Evolutionary conservation across 1,140 invertebrate genomes (phyloP), one percentile per base, ranked within the genome.

Genomic region (Lasaia peninsularis): DNA sequence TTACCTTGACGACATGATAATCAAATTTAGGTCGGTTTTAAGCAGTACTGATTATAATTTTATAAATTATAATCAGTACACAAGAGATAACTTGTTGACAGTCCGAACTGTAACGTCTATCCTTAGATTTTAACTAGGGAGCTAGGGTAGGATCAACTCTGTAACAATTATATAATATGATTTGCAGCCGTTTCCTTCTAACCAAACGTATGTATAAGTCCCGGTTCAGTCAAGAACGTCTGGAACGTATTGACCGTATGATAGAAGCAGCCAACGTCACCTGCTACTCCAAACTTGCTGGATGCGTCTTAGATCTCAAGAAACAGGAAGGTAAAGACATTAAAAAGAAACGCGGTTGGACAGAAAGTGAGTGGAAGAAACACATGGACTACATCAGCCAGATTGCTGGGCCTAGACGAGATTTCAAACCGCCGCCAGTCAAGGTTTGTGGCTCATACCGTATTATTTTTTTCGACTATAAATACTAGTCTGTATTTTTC

Each of bases 351-450:
- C 63, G 64, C 2, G 78, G 72, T 0, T 86, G 83, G 83, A 69
- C 73, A 0, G 83, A 86, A 55, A 81, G 69, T 31, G 86, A 88
- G 10, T 84, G 83, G 83, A 86, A 86, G 62, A 88, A 86, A 53
- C 86, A 86, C 52, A 83, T 86, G 86, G 86, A 86, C 48, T 83
- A 86, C 32, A 85, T 88, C 12, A 54, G 64, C 9, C 74, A 76
- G 21, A 78, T 88, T 2, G 75, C 86, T 10, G 67, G 60, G 8
- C 81, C 86, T 4, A 80, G 69, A 28, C 69, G 50, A 12, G 68
- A 75, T 21, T 84, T 78, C 12, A 63, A 33, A 35, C 71, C 77
- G 7, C 67, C 70, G 0, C 69, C 77, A 6, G 33, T 77, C 14
- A 74, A 65, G 65, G 81, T 87, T 63, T 50, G 49, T 65, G 14